phyloP scores from a whole-genome alignment of 1,140 invertebrate genomes.

The Neomicropteryx cornuta region DNA sequence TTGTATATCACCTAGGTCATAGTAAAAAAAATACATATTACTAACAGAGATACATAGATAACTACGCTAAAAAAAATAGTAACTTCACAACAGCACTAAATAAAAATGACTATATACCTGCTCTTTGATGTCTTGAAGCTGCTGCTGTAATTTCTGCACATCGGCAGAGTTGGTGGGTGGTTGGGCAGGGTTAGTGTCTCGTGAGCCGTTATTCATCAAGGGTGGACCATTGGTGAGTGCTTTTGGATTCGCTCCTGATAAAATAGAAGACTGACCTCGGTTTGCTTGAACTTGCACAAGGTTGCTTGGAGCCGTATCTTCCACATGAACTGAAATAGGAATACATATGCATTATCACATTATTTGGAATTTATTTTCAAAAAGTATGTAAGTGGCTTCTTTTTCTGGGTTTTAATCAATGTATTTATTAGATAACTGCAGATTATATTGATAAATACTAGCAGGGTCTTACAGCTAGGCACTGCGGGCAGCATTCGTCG shows the following conservation, averaged over 20 bases:
- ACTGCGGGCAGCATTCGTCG: too few relatives aligned
- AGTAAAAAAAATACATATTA: too few relatives aligned
- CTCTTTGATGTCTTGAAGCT: constrained; percentile 95
- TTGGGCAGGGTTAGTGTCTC: constrained; percentile 31
- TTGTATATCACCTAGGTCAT: too few relatives aligned
- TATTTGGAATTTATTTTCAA: constrained; percentile 9
- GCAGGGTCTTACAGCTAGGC: too few relatives aligned
- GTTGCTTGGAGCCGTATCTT: constrained; percentile 29
- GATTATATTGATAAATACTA: too few relatives aligned
- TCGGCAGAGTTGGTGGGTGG: constrained; percentile 37
- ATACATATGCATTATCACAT: constrained; percentile 5
- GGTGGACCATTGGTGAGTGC: constrained; percentile 23
- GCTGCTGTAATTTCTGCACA: constrained; percentile 90
- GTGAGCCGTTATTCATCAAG: constrained; percentile 76
- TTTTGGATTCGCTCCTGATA: too few relatives aligned
- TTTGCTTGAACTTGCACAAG: constrained; percentile 31
- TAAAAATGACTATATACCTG: constrained; percentile 49
- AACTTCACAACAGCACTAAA: too few relatives aligned
- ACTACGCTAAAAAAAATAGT: too few relatives aligned
- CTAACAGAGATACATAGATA: too few relatives aligned
- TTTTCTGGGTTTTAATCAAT: too few relatives aligned
- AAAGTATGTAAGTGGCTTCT: too few relatives aligned
- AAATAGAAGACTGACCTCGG: constrained; percentile 33
- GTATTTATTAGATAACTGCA: too few relatives aligned
- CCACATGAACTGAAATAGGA: constrained; percentile 16